A percentile compares a stretch with the other conserved stretches of the same genome.
Conservation (phyloP, 2,888 invertebrate species). For the Drosophila mimetica region DNA sequence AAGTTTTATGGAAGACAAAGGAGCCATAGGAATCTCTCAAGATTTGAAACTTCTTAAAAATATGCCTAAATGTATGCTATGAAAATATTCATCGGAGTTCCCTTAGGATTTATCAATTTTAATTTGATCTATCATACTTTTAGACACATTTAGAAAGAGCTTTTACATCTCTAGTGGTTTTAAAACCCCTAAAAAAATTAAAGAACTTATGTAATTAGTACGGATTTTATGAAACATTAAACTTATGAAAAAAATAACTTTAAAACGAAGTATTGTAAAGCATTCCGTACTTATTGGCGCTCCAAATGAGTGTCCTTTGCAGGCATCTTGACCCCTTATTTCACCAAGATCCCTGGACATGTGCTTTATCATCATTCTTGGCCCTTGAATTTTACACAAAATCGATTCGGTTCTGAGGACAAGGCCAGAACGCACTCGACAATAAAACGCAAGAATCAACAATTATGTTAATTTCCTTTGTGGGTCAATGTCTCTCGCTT, state of each 20-base stretch:
- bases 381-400: slow-evolving; percentile 18
- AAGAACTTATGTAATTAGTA: too few relatives aligned
- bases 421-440: slow-evolving; percentile 44
- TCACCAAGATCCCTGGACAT: background rate
- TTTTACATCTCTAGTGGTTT: too few relatives aligned
- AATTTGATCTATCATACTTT: too few relatives aligned
- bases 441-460: slow-evolving; percentile 64
- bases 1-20: too few relatives aligned
- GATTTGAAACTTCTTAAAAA: background rate
- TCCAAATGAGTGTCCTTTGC: background rate
- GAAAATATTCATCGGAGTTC: too few relatives aligned
- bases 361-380: slow-evolving; percentile 16
- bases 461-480: slow-evolving; percentile 73
- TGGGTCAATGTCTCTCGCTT: slow-evolving; percentile 62
- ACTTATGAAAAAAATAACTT: background rate
- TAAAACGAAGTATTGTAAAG: background rate
- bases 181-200: too few relatives aligned
- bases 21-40: too few relatives aligned
- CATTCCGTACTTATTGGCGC: background rate
- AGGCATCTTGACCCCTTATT: background rate
- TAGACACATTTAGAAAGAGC: too few relatives aligned
- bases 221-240: too few relatives aligned
- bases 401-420: slow-evolving; percentile 39
- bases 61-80: too few relatives aligned
- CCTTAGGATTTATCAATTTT: too few relatives aligned